These are phyloP conservation scores for Chionis minor DNA, from an alignment of 2,113 vertebrate species.

Conservation along the genomic window DNA sequence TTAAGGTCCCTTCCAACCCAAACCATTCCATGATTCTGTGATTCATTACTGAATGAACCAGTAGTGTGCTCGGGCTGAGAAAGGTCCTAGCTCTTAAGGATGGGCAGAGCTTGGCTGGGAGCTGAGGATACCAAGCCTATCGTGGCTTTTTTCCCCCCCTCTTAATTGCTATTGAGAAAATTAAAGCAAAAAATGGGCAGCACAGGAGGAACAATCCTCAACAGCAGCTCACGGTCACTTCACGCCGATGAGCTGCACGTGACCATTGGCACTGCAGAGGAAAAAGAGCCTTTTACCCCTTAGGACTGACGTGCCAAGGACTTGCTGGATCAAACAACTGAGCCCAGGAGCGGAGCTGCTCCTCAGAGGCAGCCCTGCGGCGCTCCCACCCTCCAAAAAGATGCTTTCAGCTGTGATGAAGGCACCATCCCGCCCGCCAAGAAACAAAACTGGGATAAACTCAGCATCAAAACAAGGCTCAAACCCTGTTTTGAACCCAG, in stretches of 20 bases:
- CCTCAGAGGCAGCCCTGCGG: not conserved
- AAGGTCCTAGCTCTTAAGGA: not conserved
- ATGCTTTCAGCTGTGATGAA: fast-evolving
- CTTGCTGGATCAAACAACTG: not conserved
- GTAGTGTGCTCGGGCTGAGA: not conserved
- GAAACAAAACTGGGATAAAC: not conserved
- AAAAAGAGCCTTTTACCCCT: not conserved
- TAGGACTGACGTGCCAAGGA: not conserved
- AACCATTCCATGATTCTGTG: not conserved
- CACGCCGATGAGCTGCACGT: not conserved
- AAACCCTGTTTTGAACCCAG: not conserved
- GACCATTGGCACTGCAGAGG: not conserved
- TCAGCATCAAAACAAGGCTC: not conserved
- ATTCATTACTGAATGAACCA: too few relatives aligned
- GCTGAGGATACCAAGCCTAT: not conserved
- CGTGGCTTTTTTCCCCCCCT: fast-evolving
- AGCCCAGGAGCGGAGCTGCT: not conserved
- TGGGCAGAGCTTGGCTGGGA: not conserved
- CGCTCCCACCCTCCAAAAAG: fast-evolving
- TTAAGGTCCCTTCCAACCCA: not conserved
- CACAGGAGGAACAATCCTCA: not conserved
- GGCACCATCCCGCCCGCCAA: not conserved
- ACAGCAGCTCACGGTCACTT: not conserved
- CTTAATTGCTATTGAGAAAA: not conserved
- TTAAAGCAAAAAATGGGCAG: not conserved